Conservation (phyloP, 2,797 vertebrate genomes). For the Tolypeutes matacus region DNA sequence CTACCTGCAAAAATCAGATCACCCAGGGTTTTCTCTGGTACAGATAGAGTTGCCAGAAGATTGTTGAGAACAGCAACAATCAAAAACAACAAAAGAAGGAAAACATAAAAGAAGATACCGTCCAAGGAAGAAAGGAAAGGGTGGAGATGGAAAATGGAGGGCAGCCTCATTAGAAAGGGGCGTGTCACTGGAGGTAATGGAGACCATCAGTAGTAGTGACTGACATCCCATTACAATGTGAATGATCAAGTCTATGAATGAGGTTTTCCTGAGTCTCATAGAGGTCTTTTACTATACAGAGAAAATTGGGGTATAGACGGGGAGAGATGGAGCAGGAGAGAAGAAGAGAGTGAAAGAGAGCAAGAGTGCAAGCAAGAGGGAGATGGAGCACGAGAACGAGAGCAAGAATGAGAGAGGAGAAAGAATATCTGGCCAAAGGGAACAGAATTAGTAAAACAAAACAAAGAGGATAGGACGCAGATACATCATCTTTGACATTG, state of each 20-base stretch:
- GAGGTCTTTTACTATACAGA: not conserved
- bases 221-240: not conserved
- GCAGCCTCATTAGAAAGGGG: not conserved
- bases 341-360: not conserved
- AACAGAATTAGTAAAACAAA: slow-evolving; percentile 36
- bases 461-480: not conserved
- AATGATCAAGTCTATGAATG: not conserved
- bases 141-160: not conserved
- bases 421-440: not conserved
- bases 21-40: not conserved
- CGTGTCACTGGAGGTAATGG: not conserved
- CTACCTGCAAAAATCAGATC: not conserved
- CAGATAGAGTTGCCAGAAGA: not conserved
- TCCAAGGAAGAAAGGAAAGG: not conserved
- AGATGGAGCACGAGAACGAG: not conserved
- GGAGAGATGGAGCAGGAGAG: no score
- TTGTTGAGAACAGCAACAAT: not conserved
- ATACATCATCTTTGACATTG: slow-evolving; percentile 49
- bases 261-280: not conserved
- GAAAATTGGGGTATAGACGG: not conserved
- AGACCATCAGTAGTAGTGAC: not conserved
- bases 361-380: no score
- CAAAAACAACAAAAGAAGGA: no score
- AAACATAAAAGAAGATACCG: not conserved
- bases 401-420: not conserved